A percentile compares a stretch with the other conserved stretches of the same genome.
Conservation (phyloP, 2,113 vertebrate species). For the Rhinopomastus cyanomelas region DNA sequence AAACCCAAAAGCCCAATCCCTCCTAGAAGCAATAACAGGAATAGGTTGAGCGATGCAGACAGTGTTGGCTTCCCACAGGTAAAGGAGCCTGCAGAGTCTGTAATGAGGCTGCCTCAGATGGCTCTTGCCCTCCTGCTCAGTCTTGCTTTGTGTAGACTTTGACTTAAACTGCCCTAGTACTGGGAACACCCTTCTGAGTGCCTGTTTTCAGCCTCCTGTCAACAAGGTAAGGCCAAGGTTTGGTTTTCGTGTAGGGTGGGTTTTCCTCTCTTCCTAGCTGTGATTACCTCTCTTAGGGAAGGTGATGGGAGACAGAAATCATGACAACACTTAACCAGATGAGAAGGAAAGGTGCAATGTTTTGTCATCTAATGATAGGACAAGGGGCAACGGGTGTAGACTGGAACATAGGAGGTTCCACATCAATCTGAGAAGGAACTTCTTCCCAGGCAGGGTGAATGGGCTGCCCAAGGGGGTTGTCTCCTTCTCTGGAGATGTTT, state of each 20-base stretch:
- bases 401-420: too few species aligned
- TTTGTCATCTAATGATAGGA: too few species aligned
- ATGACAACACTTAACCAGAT: background rate
- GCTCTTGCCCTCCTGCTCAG: background rate
- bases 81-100: background rate
- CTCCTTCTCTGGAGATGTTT: too few species aligned
- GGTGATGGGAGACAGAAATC: background rate
- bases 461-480: too few species aligned
- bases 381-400: too few species aligned
- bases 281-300: background rate
- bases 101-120: background rate
- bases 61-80: constrained; percentile 63
- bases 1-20: background rate
- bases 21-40: constrained; percentile 15
- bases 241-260: background rate
- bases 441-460: too few species aligned
- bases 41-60: background rate
- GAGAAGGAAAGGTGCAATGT: background rate
- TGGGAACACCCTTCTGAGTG: background rate
- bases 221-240: background rate
- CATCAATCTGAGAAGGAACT: too few species aligned
- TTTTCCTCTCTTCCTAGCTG: background rate
- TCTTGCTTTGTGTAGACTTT: too few species aligned
- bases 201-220: background rate
- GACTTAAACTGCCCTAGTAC: background rate